A percentile compares a stretch with the other conserved stretches of the same genome.
phyloP scores from a whole-genome alignment of 2,797 vertebrate species.

The Pangasius djambal region DNA sequence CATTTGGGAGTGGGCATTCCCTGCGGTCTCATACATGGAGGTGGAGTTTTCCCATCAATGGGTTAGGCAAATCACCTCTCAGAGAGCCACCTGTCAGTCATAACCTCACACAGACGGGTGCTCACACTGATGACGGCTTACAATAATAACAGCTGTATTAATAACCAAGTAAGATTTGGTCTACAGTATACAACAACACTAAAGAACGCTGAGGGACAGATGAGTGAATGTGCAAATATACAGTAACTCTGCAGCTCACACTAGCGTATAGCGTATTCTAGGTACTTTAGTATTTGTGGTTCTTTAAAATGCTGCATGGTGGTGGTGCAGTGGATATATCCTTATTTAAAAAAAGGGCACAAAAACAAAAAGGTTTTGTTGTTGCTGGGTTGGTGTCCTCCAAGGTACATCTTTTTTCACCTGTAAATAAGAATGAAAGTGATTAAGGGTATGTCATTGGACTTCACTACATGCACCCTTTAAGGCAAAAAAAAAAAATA shows the following conservation, averaged over 20 bases:
- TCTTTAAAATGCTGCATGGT: not conserved
- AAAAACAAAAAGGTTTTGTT: not conserved
- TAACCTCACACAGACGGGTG: not conserved
- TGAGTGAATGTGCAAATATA: not conserved
- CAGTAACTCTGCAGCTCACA: not conserved
- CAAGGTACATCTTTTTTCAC: not conserved
- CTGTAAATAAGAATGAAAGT: not conserved
- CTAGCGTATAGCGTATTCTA: not conserved
- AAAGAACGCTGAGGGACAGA: not conserved
- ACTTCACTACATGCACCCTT: too few relatives aligned
- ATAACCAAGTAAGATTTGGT: not conserved
- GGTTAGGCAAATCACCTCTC: slow-evolving; percentile 23
- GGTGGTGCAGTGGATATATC: not conserved
- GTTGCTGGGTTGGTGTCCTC: not conserved
- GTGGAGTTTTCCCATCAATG: slow-evolving; percentile 47
- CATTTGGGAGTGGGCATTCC: slow-evolving; percentile 61
- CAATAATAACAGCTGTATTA: not conserved
- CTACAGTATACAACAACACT: not conserved
- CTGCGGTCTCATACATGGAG: slow-evolving; percentile 52
- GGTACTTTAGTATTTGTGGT: not conserved
- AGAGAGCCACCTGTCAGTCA: slow-evolving; percentile 13
- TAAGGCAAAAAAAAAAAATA: not conserved
- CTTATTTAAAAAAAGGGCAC: not conserved
- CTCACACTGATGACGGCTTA: not conserved
- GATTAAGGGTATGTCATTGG: not conserved